Base-by-base conservation (phyloP, 1,140 invertebrate genomes). In the Monochamus saltuarius region DNA sequence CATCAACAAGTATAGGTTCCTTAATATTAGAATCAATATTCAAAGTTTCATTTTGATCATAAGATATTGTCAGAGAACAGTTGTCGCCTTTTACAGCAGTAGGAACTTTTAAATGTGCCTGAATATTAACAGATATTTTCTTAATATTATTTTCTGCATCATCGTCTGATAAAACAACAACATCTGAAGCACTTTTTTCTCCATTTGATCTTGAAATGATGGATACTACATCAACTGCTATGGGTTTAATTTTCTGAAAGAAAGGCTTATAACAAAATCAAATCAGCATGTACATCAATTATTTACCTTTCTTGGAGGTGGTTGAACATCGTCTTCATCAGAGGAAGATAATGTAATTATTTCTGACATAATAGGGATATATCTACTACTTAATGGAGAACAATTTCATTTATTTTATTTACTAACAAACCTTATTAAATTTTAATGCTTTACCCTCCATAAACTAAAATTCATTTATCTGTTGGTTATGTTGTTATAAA, bases 331-430 rank as follows among this genome's bases (percentile, higher is more conserved):
- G 9, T 51, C 49, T 8, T 51, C 49, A 13, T 51, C 49, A 35
- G 49, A 51, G 36, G 22, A 29, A 29, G 29, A 51, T 11, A 51
- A 4, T 10, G 49, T 35, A 36, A 51, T 51, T 35, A 51, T 35
- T 14, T 51, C 49, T n/a, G 29, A 51, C 49, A 51, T 64, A 29
- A 29, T 29, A 29, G n/a, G n/a, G n/a, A n/a, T n/a, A n/a, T n/a
- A n/a, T n/a, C n/a, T n/a, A n/a, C n/a, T n/a, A n/a, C n/a, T n/a
- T n/a, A n/a, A n/a, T n/a, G n/a, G n/a, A n/a, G n/a, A n/a, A n/a
- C n/a, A n/a, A n/a, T n/a, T n/a, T n/a, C n/a, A n/a, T n/a, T n/a
- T n/a, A n/a, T n/a, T n/a, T n/a, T n/a, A n/a, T n/a, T n/a, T n/a
- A n/a, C n/a, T n/a, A n/a, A n/a, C n/a, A n/a, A n/a, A n/a, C n/a